Base-by-base conservation (phyloP, 2,888 invertebrate genomes). In the Polymixis lichenea region DNA sequence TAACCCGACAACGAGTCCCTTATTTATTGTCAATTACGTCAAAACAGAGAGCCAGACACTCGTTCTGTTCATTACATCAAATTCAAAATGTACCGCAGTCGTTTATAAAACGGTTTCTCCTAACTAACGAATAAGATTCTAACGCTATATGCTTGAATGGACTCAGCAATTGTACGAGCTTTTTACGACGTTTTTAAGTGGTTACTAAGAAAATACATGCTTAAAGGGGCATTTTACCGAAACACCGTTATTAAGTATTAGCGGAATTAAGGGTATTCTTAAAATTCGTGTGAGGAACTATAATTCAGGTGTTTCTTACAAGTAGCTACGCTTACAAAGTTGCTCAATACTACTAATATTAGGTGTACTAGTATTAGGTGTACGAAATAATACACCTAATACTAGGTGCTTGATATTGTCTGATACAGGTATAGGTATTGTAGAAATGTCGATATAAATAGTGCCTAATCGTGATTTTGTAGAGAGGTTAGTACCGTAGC, bases 391-490 rank as follows among this genome's bases (percentile, higher is more conserved):
- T 85, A 74, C 82, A 82, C n/a, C 58, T 67, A 67, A 70, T 87
- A 82, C 87, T 87, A 84, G 89, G 86, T 89, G 87, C 84, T 87
- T 89, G 89, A 89, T 91, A 88, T 89, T 88, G 87, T 89, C 86
- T 86, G 86, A 87, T 89, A 89, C 89, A 91, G 90, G 89, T 91
- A 89, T 88, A 90, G 90, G 90, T 91, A 91, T 93, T 91, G 91
- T 89, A 91, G 89, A 92, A 91, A 93, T 92, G 92, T 93, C 94
- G 93, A 94, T 94, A 94, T 95, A 95, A 95, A 94, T 94, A 94
- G 93, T 92, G 92, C 91, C 89, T 93, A 95, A 94, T 95, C 95
- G 95, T 95, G 95, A 95, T 95, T 93, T 94, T 93, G 92, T 91
- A 90, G 91, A 91, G 92, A 94, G 92, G 93, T 92, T 92, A 89